phyloP scores from a whole-genome alignment of 2,888 invertebrate genomes.

The Sturmia bella region DNA sequence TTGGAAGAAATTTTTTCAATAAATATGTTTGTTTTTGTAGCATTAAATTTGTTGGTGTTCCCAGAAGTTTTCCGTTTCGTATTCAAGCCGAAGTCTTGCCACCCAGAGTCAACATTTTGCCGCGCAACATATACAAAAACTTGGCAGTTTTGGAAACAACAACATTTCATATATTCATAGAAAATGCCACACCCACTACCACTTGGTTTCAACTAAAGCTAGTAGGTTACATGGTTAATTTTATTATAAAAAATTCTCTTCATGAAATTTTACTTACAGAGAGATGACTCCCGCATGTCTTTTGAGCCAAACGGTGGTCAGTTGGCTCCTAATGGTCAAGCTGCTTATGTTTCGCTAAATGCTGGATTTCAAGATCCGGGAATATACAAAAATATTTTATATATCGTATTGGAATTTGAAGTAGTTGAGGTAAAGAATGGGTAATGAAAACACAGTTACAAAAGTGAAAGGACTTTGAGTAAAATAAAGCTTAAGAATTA shows the following conservation, averaged over 20 bases:
- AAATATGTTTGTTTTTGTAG: constrained; percentile 61
- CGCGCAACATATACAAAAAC: constrained; percentile 66
- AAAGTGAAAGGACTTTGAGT: too few species aligned
- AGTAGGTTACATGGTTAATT: constrained; percentile 71
- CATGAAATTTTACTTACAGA: constrained; percentile 30
- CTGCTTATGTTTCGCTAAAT: constrained; percentile 73
- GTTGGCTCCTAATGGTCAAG: constrained; percentile 75
- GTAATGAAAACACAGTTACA: too few species aligned
- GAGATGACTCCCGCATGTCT: constrained; percentile 68
- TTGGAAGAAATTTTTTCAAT: neutral
- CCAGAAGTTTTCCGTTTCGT: constrained; percentile 73
- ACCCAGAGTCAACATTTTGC: constrained; percentile 72
- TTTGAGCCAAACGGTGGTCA: constrained; percentile 75
- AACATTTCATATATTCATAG: constrained; percentile 74
- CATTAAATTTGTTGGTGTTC: constrained; percentile 76
- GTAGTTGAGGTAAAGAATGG: constrained; percentile 68
- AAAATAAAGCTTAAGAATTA: too few species aligned
- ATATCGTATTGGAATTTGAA: constrained; percentile 74
- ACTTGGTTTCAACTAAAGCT: constrained; percentile 75
- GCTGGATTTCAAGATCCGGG: constrained; percentile 76
- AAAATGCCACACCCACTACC: constrained; percentile 76
- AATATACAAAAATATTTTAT: constrained; percentile 74
- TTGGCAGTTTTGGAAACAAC: constrained; percentile 73
- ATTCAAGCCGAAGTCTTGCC: constrained; percentile 75
- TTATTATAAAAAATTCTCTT: constrained; percentile 2